These are phyloP conservation scores for Nyleta sp. DNA, from an alignment of 2,888 invertebrate genomes.

Conservation along the genomic window DNA sequence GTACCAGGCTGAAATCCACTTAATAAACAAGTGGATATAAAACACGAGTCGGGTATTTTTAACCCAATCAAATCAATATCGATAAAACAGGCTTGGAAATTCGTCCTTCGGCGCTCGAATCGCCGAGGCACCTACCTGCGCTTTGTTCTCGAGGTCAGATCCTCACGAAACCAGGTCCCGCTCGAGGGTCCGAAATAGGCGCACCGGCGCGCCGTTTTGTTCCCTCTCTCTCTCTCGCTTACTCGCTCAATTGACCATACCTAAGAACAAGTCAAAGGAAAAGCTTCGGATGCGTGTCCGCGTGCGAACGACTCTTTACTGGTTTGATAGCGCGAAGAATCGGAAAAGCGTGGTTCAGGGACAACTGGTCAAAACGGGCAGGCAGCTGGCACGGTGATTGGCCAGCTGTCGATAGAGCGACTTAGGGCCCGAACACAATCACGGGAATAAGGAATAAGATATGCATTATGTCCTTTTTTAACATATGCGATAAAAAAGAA, in stretches of 20 bases:
- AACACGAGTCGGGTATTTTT: conserved; percentile 27
- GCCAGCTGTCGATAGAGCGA: conserved; percentile 78
- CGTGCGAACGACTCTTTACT: too few species aligned
- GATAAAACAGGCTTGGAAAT: conserved; percentile 30
- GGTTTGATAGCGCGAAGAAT: too few species aligned
- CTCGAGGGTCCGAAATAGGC: conserved; percentile 68
- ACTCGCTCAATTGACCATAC: too few species aligned
- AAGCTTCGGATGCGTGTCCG: too few species aligned
- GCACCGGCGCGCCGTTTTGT: conserved; percentile 58
- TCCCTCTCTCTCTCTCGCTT: conserved; percentile 3
- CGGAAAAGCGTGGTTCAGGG: too few species aligned
- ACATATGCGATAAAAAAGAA: too few species aligned
- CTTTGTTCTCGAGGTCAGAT: conserved; percentile 60
- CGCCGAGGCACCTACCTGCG: conserved; percentile 27
- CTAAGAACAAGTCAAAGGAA: too few species aligned
- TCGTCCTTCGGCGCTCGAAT: neutral
- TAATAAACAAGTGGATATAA: conserved; percentile 6
- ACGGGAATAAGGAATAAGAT: too few species aligned
- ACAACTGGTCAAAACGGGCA: conserved; percentile 34
- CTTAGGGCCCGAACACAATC: too few species aligned
- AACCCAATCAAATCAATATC: conserved; percentile 42
- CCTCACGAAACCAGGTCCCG: conserved; percentile 54
- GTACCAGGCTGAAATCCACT: neutral
- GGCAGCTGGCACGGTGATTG: conserved; percentile 78
- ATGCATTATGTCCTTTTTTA: too few species aligned